A percentile compares a stretch with the other conserved stretches of the same genome.
These are phyloP conservation scores for Axis porcinus DNA, from an alignment of 2,113 vertebrate genomes.

Conservation along the genomic window DNA sequence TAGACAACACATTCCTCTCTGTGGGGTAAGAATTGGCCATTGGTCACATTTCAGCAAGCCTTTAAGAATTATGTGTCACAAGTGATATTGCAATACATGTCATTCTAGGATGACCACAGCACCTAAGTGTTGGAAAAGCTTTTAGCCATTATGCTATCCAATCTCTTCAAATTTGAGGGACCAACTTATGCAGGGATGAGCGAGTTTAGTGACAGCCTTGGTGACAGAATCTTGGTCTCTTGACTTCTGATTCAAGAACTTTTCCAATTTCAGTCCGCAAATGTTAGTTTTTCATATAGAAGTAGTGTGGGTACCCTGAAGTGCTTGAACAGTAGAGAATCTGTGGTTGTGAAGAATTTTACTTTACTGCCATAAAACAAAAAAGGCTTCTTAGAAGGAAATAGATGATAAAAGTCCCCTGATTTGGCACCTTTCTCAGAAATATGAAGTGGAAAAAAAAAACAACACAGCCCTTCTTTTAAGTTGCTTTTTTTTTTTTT, in stretches of 20 bases:
- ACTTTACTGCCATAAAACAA: conserved; percentile 2
- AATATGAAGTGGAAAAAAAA: conserved; percentile 36
- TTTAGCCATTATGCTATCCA: background rate
- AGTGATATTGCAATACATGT: too few relatives aligned
- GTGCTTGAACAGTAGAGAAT: background rate
- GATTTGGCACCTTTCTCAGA: conserved; percentile 56
- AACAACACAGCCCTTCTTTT: background rate
- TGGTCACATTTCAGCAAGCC: background rate
- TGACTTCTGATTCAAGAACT: background rate
- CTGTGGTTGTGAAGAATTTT: background rate
- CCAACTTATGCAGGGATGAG: background rate
- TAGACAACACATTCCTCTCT: background rate
- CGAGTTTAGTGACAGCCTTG: background rate
- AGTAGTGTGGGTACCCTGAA: background rate
- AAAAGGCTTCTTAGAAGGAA: conserved; percentile 55
- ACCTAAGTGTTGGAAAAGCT: accelerated
- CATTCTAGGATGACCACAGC: background rate
- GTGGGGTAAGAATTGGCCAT: background rate
- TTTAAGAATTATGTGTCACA: accelerated
- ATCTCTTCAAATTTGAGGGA: background rate
- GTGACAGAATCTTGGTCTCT: background rate
- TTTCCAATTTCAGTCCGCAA: background rate
- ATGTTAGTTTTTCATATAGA: background rate
- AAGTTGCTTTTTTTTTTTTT: conserved; percentile 34
- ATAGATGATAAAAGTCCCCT: background rate